Conservation (phyloP, 2,113 vertebrate species). For the Coptodon bakossiorum region DNA sequence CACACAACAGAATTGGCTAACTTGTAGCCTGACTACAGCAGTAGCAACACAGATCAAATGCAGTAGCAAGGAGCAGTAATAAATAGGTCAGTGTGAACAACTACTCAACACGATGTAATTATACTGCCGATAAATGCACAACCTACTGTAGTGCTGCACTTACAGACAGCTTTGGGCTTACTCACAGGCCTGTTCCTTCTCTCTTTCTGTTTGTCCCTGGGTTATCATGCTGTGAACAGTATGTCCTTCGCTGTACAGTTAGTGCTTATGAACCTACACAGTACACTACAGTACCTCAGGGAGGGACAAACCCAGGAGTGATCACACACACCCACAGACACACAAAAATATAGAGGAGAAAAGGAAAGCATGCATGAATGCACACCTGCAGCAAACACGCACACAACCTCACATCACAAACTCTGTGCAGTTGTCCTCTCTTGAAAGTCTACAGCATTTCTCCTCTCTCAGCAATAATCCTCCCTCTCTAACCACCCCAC, state of each 20-base stretch:
- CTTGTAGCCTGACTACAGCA: not conserved
- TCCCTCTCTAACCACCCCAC: slow-evolving; percentile 33
- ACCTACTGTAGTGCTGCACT: not conserved
- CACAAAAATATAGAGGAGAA: slow-evolving; percentile 6
- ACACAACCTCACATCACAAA: slow-evolving; percentile 26
- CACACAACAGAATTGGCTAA: not conserved
- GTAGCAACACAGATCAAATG: not conserved
- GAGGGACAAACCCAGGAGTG: not conserved
- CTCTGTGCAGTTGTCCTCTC: slow-evolving; percentile 36
- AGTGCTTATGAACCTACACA: slow-evolving; percentile 10
- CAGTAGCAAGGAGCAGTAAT: slow-evolving; percentile 2
- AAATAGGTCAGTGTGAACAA: slow-evolving; percentile 45
- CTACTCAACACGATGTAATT: slow-evolving; percentile 37
- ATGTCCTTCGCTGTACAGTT: slow-evolving; percentile 16
- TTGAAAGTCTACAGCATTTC: slow-evolving; percentile 53
- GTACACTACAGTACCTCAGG: slow-evolving; percentile 9
- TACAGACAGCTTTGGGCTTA: not conserved
- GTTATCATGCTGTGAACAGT: slow-evolving; percentile 11
- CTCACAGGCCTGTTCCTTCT: not conserved
- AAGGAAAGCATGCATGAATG: slow-evolving; percentile 3
- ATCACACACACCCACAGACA: not conserved
- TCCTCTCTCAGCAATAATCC: slow-evolving; percentile 69
- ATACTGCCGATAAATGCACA: slow-evolving; percentile 24
- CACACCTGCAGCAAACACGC: slow-evolving; percentile 40
- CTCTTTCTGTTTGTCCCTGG: not conserved